Conservation (phyloP, 2,888 invertebrate species). For the Callosobruchus maculatus region DNA sequence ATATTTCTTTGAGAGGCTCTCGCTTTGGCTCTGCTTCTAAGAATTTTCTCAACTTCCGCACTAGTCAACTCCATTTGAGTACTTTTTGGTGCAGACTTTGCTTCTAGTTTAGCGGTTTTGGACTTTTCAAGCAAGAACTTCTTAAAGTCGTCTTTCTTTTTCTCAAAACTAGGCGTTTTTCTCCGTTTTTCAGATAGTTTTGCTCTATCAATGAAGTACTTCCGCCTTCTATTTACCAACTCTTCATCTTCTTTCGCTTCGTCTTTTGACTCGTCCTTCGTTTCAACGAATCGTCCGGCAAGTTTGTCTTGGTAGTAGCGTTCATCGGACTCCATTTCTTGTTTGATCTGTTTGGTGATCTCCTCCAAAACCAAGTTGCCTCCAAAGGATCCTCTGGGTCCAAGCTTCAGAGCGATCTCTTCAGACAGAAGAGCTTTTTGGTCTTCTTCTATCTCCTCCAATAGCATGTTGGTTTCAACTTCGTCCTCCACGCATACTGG, state of each 20-base stretch:
- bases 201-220: slow-evolving; percentile 18
- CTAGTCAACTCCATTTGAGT: slow-evolving; percentile 18
- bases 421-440: slow-evolving; percentile 47
- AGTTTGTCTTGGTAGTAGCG: slow-evolving; percentile 29
- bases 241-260: slow-evolving; percentile 10
- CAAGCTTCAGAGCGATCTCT: slow-evolving; percentile 28
- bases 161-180: slow-evolving; percentile 15
- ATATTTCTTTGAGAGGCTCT: slow-evolving; percentile 35
- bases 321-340: slow-evolving; percentile 38
- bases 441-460: slow-evolving; percentile 39
- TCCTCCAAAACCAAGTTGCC: slow-evolving; percentile 41
- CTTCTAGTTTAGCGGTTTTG: slow-evolving; percentile 7
- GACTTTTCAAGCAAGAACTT: slow-evolving; percentile 12
- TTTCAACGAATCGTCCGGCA: neutral
- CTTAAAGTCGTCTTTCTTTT: slow-evolving; percentile 17
- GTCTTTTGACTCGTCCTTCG: neutral
- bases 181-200: slow-evolving; percentile 23
- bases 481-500: slow-evolving; percentile 53
- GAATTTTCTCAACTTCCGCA: slow-evolving; percentile 34
- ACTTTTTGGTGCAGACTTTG: slow-evolving; percentile 7
- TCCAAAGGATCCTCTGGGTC: slow-evolving; percentile 12
- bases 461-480: slow-evolving; percentile 32
- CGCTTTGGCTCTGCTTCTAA: slow-evolving; percentile 36
- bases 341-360: slow-evolving; percentile 28
- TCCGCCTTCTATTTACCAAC: slow-evolving; percentile 16